Conservation (phyloP, 2,113 vertebrate species). For the Hemicordylus capensis region DNA sequence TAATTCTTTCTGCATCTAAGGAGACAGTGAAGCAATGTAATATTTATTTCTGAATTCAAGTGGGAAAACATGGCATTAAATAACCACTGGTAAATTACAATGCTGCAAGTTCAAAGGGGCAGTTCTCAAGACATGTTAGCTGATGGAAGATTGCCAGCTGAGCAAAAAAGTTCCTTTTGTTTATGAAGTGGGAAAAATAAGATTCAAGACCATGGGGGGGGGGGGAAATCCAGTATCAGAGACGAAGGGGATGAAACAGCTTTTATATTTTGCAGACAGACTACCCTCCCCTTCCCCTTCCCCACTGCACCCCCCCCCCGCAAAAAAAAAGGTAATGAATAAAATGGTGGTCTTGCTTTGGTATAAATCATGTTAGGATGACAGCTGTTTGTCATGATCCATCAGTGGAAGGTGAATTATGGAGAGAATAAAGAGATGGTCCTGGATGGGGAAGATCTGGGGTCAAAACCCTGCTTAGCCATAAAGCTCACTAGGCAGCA, state of each 20-base stretch:
- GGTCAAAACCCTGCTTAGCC: background rate
- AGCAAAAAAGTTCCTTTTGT: background rate
- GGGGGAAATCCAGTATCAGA: background rate
- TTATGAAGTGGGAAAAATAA: background rate
- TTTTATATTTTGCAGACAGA: background rate
- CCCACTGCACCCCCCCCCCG: too few relatives aligned
- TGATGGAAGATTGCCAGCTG: background rate
- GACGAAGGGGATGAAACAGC: background rate
- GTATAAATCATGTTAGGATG: background rate
- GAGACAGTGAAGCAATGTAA: constrained; percentile 47
- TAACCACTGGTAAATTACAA: background rate
- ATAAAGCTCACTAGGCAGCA: background rate
- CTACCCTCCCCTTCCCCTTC: too few relatives aligned
- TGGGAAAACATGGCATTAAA: background rate
- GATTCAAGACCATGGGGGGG: background rate
- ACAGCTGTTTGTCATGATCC: background rate
- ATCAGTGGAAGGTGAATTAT: background rate
- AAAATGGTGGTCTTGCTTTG: background rate
- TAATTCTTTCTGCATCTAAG: constrained; percentile 94
- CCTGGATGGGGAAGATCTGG: background rate
- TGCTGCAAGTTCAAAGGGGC: rapidly evolving
- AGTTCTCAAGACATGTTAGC: rapidly evolving
- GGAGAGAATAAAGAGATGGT: background rate
- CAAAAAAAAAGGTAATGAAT: background rate
- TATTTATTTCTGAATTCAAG: constrained; percentile 35